Evolutionary conservation across 2,888 invertebrate genomes (phyloP).

Genomic region (Pemphredon lugubris): DNA sequence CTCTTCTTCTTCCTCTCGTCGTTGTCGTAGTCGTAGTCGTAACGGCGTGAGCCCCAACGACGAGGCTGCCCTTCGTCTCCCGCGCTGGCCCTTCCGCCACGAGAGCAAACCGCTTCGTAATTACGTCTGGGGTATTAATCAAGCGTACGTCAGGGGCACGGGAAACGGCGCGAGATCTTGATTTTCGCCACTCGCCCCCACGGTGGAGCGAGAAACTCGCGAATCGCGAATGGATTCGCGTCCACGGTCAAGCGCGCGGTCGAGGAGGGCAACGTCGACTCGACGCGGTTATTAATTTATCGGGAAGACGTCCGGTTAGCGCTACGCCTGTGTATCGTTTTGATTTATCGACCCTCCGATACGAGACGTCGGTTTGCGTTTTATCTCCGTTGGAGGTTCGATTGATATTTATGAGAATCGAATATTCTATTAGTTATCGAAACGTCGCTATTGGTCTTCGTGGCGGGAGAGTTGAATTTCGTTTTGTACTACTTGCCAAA

Average conservation of each 20-base stretch:
- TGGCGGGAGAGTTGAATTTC: too few species aligned
- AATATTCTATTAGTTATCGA: too few species aligned
- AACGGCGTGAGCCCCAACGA: slow-evolving; percentile 23
- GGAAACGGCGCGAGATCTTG: slow-evolving; percentile 60
- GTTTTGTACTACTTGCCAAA: too few species aligned
- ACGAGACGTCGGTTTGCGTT: too few species aligned
- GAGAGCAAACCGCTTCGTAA: slow-evolving; percentile 48
- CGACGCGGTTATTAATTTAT: slow-evolving; percentile 50
- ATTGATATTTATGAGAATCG: too few species aligned
- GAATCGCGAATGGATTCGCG: not conserved
- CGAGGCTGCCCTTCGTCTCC: slow-evolving; percentile 33
- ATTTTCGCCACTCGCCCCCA: slow-evolving; percentile 52
- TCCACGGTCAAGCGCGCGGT: not conserved
- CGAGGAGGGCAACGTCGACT: slow-evolving; percentile 1
- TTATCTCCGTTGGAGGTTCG: too few species aligned
- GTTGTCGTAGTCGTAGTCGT: too few species aligned
- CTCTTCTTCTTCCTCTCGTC: not conserved
- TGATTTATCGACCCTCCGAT: slow-evolving; percentile 17
- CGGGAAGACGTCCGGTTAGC: slow-evolving; percentile 38
- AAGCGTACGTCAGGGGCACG: slow-evolving; percentile 50
- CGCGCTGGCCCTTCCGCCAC: slow-evolving; percentile 39
- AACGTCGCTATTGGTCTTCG: too few species aligned
- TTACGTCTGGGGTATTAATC: slow-evolving; percentile 65
- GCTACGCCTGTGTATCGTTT: not conserved
- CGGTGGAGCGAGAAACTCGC: not conserved